phyloP scores from a whole-genome alignment of 2,113 vertebrate genomes.

The Falco punctatus region DNA sequence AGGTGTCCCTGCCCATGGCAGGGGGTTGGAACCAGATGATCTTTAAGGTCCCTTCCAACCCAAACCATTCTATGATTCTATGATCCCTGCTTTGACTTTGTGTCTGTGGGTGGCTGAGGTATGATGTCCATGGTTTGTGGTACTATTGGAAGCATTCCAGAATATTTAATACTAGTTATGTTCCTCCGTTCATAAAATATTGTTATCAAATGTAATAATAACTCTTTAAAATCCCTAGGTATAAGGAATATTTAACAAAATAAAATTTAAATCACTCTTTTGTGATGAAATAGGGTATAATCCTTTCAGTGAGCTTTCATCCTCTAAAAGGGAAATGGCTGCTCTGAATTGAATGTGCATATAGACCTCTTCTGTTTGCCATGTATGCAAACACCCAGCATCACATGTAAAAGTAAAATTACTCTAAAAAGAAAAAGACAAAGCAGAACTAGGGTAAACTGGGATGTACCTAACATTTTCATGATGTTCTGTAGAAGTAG shows the following conservation, averaged over 20 bases:
- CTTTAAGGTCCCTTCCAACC: too few relatives aligned
- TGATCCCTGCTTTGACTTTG: not conserved
- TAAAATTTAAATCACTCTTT: not conserved
- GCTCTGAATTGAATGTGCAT: not conserved
- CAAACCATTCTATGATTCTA: too few relatives aligned
- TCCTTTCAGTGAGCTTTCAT: not conserved
- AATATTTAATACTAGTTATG: slow-evolving; percentile 1
- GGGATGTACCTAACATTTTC: not conserved
- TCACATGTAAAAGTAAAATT: not conserved
- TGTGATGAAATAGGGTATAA: slow-evolving; percentile 11
- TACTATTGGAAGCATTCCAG: not conserved
- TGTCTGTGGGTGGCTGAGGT: not conserved
- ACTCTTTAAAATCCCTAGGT: not conserved
- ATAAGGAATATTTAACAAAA: not conserved
- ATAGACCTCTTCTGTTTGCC: not conserved
- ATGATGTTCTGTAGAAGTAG: not conserved
- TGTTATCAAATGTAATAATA: not conserved
- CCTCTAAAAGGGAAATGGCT: not conserved
- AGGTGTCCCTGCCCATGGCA: too few relatives aligned
- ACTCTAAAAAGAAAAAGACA: not conserved
- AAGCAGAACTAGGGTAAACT: not conserved
- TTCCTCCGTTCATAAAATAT: not conserved
- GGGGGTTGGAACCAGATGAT: too few relatives aligned
- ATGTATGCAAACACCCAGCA: not conserved
- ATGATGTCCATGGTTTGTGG: not conserved